Conservation (phyloP, 2,797 vertebrate genomes). For the Clarias fuscus region DNA sequence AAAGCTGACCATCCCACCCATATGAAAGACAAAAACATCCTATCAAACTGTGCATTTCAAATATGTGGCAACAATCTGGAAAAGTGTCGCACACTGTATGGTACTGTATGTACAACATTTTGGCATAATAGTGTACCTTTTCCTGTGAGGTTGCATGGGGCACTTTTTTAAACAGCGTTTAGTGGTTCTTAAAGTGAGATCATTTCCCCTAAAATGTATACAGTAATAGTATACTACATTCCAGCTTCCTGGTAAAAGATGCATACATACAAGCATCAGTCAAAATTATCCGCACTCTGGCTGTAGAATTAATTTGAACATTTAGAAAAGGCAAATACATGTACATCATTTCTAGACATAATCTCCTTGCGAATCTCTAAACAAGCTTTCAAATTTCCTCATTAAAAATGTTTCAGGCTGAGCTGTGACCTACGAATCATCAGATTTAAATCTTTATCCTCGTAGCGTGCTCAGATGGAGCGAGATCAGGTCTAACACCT, state of each 20-base stretch:
- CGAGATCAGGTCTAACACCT: no score
- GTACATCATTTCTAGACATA: no score
- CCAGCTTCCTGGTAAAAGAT: not conserved
- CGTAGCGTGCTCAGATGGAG: no score
- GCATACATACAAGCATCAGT: no score
- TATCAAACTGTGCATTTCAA: not conserved
- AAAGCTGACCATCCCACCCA: not conserved
- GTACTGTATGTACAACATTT: not conserved
- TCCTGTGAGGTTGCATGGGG: not conserved
- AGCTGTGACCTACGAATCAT: no score
- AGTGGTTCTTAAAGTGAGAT: not conserved
- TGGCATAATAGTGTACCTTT: not conserved
- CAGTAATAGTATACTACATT: not conserved
- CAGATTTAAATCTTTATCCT: no score
- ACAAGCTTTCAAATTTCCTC: no score
- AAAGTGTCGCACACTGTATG: not conserved
- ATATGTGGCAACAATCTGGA: not conserved
- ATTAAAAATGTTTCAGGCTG: no score
- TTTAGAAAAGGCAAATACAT: no score
- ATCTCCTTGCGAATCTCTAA: no score
- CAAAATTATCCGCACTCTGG: no score
- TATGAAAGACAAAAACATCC: not conserved
- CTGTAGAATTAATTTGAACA: no score
- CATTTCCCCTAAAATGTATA: not conserved
- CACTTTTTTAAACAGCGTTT: not conserved